phyloP scores from a whole-genome alignment of 1,140 invertebrate species.

The Eueides isabella region DNA sequence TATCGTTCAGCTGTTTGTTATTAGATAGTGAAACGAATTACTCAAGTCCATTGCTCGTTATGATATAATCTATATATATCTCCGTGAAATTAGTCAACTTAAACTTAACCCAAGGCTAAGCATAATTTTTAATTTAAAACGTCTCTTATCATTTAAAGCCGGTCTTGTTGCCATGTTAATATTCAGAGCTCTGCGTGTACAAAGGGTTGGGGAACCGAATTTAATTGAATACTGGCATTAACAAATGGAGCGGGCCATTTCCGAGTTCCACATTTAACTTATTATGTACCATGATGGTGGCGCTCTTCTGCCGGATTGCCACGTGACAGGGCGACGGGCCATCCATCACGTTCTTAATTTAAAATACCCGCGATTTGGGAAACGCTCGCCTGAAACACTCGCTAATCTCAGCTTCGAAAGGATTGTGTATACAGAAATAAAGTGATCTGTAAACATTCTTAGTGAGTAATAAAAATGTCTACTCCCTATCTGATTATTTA shows the following conservation, averaged over 20 bases:
- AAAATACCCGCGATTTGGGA: conserved; percentile 76
- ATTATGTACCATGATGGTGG: conserved; percentile 72
- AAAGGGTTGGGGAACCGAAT: conserved; percentile 75
- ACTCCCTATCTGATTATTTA: conserved; percentile 52
- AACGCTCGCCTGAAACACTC: conserved; percentile 61
- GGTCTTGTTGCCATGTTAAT: conserved; percentile 53
- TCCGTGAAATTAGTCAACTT: not conserved
- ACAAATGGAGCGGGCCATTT: conserved; percentile 76
- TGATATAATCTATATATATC: not conserved
- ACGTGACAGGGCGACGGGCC: conserved; percentile 72
- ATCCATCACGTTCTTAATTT: conserved; percentile 80
- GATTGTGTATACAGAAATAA: conserved; percentile 58
- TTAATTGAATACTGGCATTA: conserved; percentile 80
- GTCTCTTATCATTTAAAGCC: conserved; percentile 39
- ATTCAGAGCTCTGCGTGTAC: conserved; percentile 66
- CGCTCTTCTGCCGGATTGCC: conserved; percentile 62
- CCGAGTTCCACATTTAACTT: conserved; percentile 78
- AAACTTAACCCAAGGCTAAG: not conserved
- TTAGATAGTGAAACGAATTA: not conserved
- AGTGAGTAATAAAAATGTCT: conserved; percentile 59
- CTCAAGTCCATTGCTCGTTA: not conserved
- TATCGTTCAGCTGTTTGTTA: conserved; percentile 3
- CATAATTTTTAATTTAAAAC: conserved; percentile 39
- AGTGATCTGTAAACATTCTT: conserved; percentile 62
- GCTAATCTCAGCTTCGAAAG: conserved; percentile 64